Percentiles rank a stretch among this genome's conserved stretches.
phyloP scores from a whole-genome alignment of 2,797 vertebrate genomes.

The Meda fulgida region DNA sequence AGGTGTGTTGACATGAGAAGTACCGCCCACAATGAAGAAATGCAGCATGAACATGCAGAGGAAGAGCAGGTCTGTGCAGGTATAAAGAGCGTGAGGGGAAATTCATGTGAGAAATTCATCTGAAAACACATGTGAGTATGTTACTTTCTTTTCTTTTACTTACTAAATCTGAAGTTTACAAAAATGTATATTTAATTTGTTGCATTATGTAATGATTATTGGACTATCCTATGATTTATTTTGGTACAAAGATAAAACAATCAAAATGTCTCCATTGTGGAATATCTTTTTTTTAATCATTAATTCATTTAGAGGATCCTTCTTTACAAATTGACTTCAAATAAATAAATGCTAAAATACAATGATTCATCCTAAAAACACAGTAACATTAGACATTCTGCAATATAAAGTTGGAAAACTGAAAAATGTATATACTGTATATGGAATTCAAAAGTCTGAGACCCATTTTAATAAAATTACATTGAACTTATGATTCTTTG shows the following conservation, averaged over 20 bases:
- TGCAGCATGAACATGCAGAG: not conserved
- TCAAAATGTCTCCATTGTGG: not conserved
- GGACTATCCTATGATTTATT: not conserved
- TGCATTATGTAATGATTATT: not conserved
- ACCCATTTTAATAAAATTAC: not conserved
- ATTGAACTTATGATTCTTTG: not conserved
- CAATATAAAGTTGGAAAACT: not conserved
- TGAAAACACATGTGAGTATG: conserved; percentile 2
- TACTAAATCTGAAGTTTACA: not conserved
- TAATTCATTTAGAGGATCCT: not conserved
- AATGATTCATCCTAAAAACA: not conserved
- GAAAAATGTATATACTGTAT: not conserved
- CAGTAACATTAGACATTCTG: not conserved
- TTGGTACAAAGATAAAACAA: not conserved
- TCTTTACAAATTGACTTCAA: not conserved
- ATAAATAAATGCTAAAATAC: not conserved
- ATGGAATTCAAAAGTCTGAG: not conserved
- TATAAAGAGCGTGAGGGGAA: not conserved
- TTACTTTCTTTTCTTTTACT: not conserved
- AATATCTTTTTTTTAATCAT: not conserved
- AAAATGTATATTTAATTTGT: not conserved
- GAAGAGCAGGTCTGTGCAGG: not conserved
- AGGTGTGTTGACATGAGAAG: not conserved
- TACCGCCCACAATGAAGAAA: not conserved
- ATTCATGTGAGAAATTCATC: not conserved